Evolutionary conservation across 2,797 vertebrate genomes (phyloP).

Genomic region (Cyprinella venusta): DNA sequence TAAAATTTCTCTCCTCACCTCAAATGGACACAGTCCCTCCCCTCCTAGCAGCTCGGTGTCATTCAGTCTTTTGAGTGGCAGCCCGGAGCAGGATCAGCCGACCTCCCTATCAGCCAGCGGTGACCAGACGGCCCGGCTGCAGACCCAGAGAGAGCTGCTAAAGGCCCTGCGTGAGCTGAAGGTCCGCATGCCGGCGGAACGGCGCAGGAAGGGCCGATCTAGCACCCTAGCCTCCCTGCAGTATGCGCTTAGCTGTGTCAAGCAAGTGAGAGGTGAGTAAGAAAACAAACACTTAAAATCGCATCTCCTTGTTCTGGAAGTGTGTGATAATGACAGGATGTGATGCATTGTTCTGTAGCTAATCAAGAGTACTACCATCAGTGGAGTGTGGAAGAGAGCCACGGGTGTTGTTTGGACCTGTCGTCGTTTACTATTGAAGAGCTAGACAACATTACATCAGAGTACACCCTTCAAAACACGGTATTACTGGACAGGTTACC

Average conservation of each 20-base stretch:
- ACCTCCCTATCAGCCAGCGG: constrained; percentile 79
- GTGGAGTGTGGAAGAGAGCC: constrained; percentile 68
- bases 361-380: constrained; percentile 80
- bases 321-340: background rate
- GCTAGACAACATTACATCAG: constrained; percentile 75
- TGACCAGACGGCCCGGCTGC: constrained; percentile 77
- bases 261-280: constrained; percentile 78
- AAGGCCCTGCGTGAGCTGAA: constrained; percentile 82
- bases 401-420: constrained; percentile 67
- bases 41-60: constrained; percentile 80
- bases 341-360: constrained; percentile 63
- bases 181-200: constrained; percentile 79
- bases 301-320: background rate
- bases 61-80: constrained; percentile 78
- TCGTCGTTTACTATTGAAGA: constrained; percentile 75
- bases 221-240: constrained; percentile 78
- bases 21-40: constrained; percentile 79
- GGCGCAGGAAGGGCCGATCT: constrained; percentile 78
- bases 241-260: constrained; percentile 81
- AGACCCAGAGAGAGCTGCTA: constrained; percentile 81
- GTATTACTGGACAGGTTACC: constrained; percentile 65
- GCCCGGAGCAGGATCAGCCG: constrained; percentile 79
- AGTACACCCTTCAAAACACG: constrained; percentile 80
- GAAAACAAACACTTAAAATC: background rate
- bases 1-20: constrained; percentile 62